Base-by-base conservation (phyloP, 1,140 invertebrate species). In the Trichonephila clavipes region DNA sequence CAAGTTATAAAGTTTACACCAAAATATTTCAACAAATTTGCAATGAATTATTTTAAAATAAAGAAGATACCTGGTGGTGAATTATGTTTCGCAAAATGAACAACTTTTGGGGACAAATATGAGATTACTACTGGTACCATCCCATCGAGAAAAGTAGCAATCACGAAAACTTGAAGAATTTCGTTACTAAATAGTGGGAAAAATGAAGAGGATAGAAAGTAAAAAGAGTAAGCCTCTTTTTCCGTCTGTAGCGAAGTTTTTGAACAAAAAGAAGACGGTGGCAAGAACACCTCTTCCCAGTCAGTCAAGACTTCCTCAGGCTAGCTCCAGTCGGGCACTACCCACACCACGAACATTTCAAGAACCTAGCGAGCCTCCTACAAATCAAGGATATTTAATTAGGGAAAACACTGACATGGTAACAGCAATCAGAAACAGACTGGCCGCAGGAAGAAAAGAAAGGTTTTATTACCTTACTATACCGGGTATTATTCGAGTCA, bases 401-500 rank as follows among this genome's bases (percentile, higher is more conserved):
- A 4, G 6, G 44, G 16, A 24, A 59, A 90, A 90, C 34, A 61
- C 51, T 19, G 24, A 18, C 24, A 59, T 77, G n/a, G 51, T 90
- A 1, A 90, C 72, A 7, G 3, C 51, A 61, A 21, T 59, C 4
- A 69, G 88, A 44, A 77, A 81, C 28, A 77, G 88, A 28, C 19
- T 90, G 18, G 88, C n/a, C 3, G 24, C 44, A 3, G 61, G 62
- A 28, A 90, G 88, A 81, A 77, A 59, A 19, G 88, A 81, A 28
- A 61, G 21, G 5, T 90, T 90, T 14, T 90, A 61, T 19, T 90
- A 28, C n/a, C 40, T 90, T 1, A 77, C 88, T 14, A 61, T 81
- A 28, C 88, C 88, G 8, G 88, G 88, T 21, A 34, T 90, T 1
- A 6, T 90, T 34, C 40, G 88, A 61, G 58, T 90, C 51, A 21